phyloP scores from a whole-genome alignment of 2,888 invertebrate genomes.

The Anorthoa munda region DNA sequence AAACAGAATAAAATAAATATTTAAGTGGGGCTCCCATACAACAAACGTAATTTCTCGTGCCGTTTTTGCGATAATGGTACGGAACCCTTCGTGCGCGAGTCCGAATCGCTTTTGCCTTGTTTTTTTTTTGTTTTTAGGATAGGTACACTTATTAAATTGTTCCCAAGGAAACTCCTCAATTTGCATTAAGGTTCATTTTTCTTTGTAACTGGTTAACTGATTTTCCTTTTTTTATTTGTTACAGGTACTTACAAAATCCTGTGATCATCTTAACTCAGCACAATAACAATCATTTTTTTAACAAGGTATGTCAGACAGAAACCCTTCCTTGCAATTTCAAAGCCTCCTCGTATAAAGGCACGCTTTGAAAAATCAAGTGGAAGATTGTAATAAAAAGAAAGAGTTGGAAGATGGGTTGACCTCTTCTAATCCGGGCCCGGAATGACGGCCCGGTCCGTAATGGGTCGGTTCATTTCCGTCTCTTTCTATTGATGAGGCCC shows the following conservation, averaged over 20 bases:
- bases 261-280: constrained; percentile 14
- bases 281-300: not conserved
- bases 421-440: constrained; percentile 44
- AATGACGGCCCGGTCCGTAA: constrained; percentile 36
- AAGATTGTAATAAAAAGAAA: constrained; percentile 42
- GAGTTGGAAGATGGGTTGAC: constrained; percentile 39
- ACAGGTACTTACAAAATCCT: constrained; percentile 28
- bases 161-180: not conserved
- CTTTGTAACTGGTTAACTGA: constrained; percentile 1
- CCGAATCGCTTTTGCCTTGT: too few species aligned
- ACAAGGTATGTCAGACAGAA: constrained; percentile 29
- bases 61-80: too few species aligned
- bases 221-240: constrained; percentile 33
- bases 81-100: too few species aligned
- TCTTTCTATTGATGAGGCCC: constrained; percentile 45
- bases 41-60: too few species aligned
- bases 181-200: not conserved
- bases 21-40: too few species aligned
- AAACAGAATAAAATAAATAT: too few species aligned
- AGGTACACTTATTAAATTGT: too few species aligned
- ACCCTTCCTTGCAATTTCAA: constrained; percentile 14
- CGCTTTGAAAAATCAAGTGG: constrained; percentile 44
- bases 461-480: constrained; percentile 55
- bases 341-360: constrained; percentile 8
- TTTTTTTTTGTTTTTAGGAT: too few species aligned